Evolutionary conservation across 2,113 vertebrate species (phyloP), one percentile per base, ranked within the genome.

Genomic region (Grantiella picta): DNA sequence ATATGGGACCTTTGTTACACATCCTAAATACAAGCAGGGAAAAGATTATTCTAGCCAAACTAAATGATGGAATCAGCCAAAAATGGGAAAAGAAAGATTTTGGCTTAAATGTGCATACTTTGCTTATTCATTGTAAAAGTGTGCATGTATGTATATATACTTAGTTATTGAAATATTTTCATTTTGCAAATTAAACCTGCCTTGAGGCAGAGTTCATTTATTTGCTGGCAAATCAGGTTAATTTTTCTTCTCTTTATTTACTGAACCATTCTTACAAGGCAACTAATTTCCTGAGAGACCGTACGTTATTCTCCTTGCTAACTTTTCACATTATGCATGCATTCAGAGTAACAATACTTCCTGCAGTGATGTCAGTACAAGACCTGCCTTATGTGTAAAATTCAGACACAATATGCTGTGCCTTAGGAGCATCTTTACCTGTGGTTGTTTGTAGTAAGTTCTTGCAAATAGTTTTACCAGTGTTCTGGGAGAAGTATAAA

Each of bases 131-230:
- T 90, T 95, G 44, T 86, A 54, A 56, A 90, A 90, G 18, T 21
- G 36, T 77, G 19, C 5, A 0, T 80, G 11, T 75, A 15, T 59
- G 23, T 84, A 15, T 83, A 72, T 82, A 66, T 86, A 60, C 29
- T 79, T 90, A 86, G 31, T 81, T 92, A 88, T 7, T 90, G 64
- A 92, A 92, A 76, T 90, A 40, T 71, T 97, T 94, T 93, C 79
- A 72, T 80, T 92, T 78, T 94, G 36, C 76, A 86, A 86, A 94
- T 95, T 95, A 94, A 95, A 85, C 50, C 49, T 22, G 18, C 82
- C 90, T 94, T 65, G 36, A 90, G 92, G 90, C 86, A 73, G 23
- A 44, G 44, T 91, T 76, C 54, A 76, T 96, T 97, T 95, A 86
- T 89, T 77, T 92, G 19, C 84, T 94, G 90, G 75, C 71, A 93